Evolutionary conservation across 2,113 vertebrate genomes (phyloP), one percentile per base, ranked within the genome.

Genomic region (Lanius ludovicianus): DNA sequence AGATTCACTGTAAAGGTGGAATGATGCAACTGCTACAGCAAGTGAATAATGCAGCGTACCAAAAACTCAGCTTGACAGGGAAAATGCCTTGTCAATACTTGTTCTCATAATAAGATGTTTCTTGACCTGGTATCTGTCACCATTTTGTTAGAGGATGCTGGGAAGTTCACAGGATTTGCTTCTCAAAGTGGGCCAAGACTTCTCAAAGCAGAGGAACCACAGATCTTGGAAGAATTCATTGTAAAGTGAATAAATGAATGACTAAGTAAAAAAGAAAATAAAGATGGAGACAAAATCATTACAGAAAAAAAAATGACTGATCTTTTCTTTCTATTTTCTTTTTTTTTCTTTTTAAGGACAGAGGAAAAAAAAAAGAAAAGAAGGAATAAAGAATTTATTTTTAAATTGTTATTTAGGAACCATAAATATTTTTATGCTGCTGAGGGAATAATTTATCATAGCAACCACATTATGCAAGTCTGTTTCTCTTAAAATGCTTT

Each of bases 371-470:
- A 60, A 57, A n/a, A 27, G 2, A 15, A 64, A 80, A 74, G 16
- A 87, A 67, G 16, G 22, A 79, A 62, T 71, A 44, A 93, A 84
- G 20, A 44, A 86, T 75, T 84, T 92, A 35, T 95, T 92, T 94
- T 95, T 14, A 70, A 74, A 80, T 85, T 79, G 25, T 67, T 95
- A 63, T 84, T 95, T 90, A 90, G 77, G 35, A 41, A 59, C 49
- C 17, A 64, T 93, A 95, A 96, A 79, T 96, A 94, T 89, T 86
- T 93, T 92, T 89, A 59, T 75, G 55, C 44, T 89, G 30, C 63
- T 84, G 42, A 92, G 77, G 83, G 59, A 95, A 90, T 90, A 0
- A 80, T 96, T 95, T 95, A 70, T 96, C 82, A 82, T 23, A 76
- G 46, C 46, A 88, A 90, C 33, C 44, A 69, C 44, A 74, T 86